A percentile compares a stretch with the other conserved stretches of the same genome.
Evolutionary conservation across 2,888 invertebrate genomes (phyloP).

Genomic region (Melinaea marsaeus): DNA sequence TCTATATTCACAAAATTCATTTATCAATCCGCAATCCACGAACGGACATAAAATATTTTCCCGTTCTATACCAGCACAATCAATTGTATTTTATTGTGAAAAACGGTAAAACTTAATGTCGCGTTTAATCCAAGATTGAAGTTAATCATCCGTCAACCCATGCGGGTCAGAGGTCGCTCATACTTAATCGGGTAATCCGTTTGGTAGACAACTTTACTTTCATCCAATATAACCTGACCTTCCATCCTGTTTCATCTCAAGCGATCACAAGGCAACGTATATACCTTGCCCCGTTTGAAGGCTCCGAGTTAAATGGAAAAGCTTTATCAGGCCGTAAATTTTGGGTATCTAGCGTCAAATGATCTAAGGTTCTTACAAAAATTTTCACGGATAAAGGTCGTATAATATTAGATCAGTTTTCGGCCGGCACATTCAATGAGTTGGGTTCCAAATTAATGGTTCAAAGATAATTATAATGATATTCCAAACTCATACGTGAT

Average conservation of each 20-base stretch:
- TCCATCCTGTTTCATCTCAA: conserved; percentile 32
- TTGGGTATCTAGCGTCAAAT: conserved; percentile 66
- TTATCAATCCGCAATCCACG: no score
- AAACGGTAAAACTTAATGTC: conserved; percentile 12
- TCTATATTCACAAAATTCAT: no score
- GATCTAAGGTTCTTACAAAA: conserved; percentile 57
- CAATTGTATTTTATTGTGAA: neutral
- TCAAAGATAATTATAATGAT: no score
- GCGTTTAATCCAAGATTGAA: conserved; percentile 38
- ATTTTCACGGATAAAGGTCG: conserved; percentile 48
- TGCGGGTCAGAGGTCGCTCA: conserved; percentile 64
- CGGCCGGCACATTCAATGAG: conserved; percentile 28
- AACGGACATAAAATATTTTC: no score
- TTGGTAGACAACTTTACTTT: conserved; percentile 64
- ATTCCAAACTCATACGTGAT: no score
- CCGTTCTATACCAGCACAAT: no score
- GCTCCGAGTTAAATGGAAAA: conserved; percentile 52
- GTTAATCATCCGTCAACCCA: conserved; percentile 65
- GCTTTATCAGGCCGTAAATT: conserved; percentile 74
- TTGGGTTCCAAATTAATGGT: conserved; percentile 21
- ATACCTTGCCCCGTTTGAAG: conserved; percentile 43
- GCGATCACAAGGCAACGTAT: conserved; percentile 26
- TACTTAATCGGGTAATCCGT: conserved; percentile 73
- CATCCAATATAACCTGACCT: conserved; percentile 49
- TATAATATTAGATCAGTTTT: conserved; percentile 33